Base-by-base conservation (phyloP, 2,888 invertebrate genomes). In the Onchidella celtica region DNA sequence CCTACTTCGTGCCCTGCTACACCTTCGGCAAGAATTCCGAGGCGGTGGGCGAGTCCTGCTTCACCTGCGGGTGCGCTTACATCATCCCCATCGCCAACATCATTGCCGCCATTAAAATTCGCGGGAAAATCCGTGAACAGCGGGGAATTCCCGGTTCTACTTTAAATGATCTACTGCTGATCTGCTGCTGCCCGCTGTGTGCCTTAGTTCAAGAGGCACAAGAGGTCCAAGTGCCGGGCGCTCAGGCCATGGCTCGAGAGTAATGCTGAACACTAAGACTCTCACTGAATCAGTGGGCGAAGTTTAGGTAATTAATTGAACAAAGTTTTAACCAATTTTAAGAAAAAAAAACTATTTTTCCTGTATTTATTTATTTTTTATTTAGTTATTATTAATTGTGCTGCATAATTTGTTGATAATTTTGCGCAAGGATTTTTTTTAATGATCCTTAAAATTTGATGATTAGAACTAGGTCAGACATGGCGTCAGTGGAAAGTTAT, bases 21-120 rank as follows among this genome's bases (percentile, higher is more conserved):
- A 89, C 89, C n/a, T 89, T 89, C 61, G 91, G 91, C 32, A 90
- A 91, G 85, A 90, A 88, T 40, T 90, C 90, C 4, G 90, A 91
- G 82, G 87, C 87, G 1, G 87, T 90, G 0, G 90, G 90, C 1
- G 90, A 91, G 40, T 85, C 83, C 83, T 91, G 91, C 83, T 72
- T 89, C 2, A 83, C 88, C 1, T 90, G 89, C 55, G 91, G 90
- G n/a, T 59, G 89, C 14, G 86, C 87, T 6, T 87, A 86, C 70
- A 72, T 89, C 65, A 86, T 90, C 2, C 90, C 90, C 57, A 79
- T 90, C 32, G 81, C 85, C 55, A 89, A 90, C 83, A 79, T 90
- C 38, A 72, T 88, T 61, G 86, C 84, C 27, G 84, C 85, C 55
- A 84, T 88, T 27, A 86, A 84, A 65, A 86, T 90, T 24, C 87